These are phyloP conservation scores for Dasyornis broadbenti DNA, from an alignment of 2,113 vertebrate genomes.

Conservation along the genomic window DNA sequence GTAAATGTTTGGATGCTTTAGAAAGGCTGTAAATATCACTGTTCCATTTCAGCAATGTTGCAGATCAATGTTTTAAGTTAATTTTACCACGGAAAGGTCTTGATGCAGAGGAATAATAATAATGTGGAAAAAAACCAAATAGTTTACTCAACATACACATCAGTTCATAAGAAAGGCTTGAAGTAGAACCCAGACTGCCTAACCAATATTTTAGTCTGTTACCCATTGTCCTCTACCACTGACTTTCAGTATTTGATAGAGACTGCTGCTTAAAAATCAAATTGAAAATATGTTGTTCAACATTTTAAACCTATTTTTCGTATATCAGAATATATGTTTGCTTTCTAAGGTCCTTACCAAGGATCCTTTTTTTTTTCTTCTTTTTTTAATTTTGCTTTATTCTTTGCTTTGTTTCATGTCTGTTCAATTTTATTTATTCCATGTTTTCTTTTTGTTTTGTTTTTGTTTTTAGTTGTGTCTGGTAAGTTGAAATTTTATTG, in stretches of 20 bases:
- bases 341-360: conserved; percentile 34
- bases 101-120: neutral
- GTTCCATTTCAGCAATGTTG: neutral
- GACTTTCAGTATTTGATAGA: neutral
- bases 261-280: neutral
- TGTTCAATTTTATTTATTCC: conserved; percentile 79
- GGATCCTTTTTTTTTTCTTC: conserved; percentile 18
- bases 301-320: neutral
- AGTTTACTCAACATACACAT: neutral
- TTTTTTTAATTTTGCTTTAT: conserved; percentile 55
- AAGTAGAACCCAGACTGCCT: neutral
- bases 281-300: neutral
- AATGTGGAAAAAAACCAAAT: neutral
- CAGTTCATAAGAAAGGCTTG: neutral
- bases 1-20: neutral
- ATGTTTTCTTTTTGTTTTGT: conserved; percentile 86
- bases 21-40: neutral
- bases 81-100: neutral
- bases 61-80: neutral
- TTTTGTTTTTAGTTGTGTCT: conserved; percentile 93
- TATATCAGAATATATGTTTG: conserved; percentile 15
- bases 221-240: neutral
- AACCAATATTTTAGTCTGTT: neutral
- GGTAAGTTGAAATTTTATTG: conserved; percentile 99
- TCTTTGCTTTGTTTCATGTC: conserved; percentile 63